Evolutionary conservation across 2,113 vertebrate genomes (phyloP), one percentile per base, ranked within the genome.

Genomic region (Hemiprocne comata): DNA sequence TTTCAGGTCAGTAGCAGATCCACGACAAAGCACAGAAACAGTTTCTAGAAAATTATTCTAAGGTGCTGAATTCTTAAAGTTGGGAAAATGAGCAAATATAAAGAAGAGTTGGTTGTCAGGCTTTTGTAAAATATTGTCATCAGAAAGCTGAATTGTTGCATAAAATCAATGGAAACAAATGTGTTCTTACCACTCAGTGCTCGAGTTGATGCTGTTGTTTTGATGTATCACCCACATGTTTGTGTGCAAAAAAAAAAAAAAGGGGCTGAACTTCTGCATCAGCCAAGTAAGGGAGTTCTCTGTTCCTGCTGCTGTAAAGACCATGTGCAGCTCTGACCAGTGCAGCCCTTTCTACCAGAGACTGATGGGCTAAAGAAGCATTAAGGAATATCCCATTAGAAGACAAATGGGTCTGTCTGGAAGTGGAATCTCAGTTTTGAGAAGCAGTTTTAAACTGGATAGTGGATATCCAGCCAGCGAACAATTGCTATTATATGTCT

Each of bases 31-130:
- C 0, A 4, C 44, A 85, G 26, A 88, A 94, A 85, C 36, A 67
- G 21, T 65, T 92, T 83, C 73, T 64, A 91, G 55, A 79, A 75
- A 90, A 73, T 21, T 88, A 17, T 83, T 94, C 64, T 73, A 40
- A 80, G 55, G 24, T 34, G 73, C 5, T 84, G 69, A 94, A 94
- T 89, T 34, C n/a, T 80, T 90, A 50, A 86, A 61, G n/a, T 42
- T 50, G 60, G 20, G 16, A 73, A 94, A 95, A 94, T 31, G 64
- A 83, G 46, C 26, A 79, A 69, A 3, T 17, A 50, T 26, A 65
- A 69, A 28, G 16, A 87, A 75, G 10, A 87, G 26, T 29, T 61
- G 55, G 38, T 67, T 65, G 70, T 48, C 62, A 83, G 24, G 85
- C 17, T 85, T 90, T 48, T 80, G n/a, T 61, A 61, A 44, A 73